Base-by-base conservation (phyloP, 2,113 vertebrate species). In the Galemys pyrenaicus region DNA sequence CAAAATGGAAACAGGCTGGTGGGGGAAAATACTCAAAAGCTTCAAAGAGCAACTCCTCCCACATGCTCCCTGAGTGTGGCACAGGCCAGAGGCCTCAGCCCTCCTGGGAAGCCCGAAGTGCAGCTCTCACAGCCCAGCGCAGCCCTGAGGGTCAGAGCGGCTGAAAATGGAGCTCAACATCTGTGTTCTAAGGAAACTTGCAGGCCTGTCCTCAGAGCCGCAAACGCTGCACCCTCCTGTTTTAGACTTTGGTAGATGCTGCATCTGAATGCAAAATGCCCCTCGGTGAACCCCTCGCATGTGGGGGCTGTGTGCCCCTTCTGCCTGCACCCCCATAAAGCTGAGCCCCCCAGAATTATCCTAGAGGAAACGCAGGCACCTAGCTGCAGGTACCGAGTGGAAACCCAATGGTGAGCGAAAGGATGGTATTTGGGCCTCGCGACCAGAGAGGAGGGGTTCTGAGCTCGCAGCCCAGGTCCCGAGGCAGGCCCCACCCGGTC, bases 381-480 rank as follows among this genome's bases (percentile, higher is more conserved):
- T 51, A 16, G 49, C 13, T 51, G 54, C 19, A 56, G 54, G 22
- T 9, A 56, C 9, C 54, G 19, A 20, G 54, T 56, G 54, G 20
- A 17, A 19, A 22, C 20, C 15, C 54, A 56, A 3, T 22, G 54
- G 6, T 56, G 7, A 3, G 24, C 1, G 9, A 13, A 2, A 10
- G 15, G 8, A 37, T 10, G 37, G 32, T 3, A 2, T 37, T 5
- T 0, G n/a, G 56, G 49, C 30, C 20, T 60, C 22, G 16, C 11
- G 49, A 24, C 26, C 37, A 49, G 46, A 7, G 1, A 6, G 60
- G 44, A 9, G 62, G 9, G 22, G 1, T 9, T 41, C 12, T 13
- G 2, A 6, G 0, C 19, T 2, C 16, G 32, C 68, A 1, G 4
- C 30, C 12, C 11, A 15, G 13, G 12, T 41, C 15, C 9, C 16